Evolutionary conservation across 2,888 invertebrate species (phyloP), one percentile per base, ranked within the genome.

Genomic region (Neoaliturus tenellus): DNA sequence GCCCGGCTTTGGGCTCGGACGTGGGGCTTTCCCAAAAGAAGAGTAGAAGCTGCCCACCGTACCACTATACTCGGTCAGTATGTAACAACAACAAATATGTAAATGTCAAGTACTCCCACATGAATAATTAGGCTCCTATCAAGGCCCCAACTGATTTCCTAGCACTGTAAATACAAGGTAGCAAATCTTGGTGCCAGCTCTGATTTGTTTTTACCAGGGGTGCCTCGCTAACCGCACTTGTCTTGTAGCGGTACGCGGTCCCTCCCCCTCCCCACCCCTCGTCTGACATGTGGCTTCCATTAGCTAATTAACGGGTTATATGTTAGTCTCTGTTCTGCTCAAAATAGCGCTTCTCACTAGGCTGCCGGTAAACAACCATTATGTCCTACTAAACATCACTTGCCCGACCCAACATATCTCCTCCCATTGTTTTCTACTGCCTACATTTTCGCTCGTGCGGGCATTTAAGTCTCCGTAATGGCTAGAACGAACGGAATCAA

Each of bases 271-370:
- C 51, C 51, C 51, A 8, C 31, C 62, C 25, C 5, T 58, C 3
- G 23, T 14, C 58, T 62, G 62, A 62, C 62, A 62, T 62, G 62
- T 62, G 62, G 62, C 28, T 62, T 62, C 62, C 62, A 62, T 62
- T 62, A 62, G 62, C 62, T 62, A 62, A 62, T 62, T 62, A 62
- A 62, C 62, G 62, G 2, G 62, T 62, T 62, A 62, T 62, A 62
- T 62, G 62, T 62, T 62, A 62, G 62, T 62, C 62, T 62, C 28
- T 62, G 62, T 62, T 62, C 62, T 28, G 62, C 62, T 62, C 62
- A 62, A 62, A 62, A 62, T 62, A 62, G 62, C 31, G 62, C 62
- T 31, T 62, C 62, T 62, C 62, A 62, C 62, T 62, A 28, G 28
- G 31, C 62, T 14, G 17, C 6, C 62, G 62, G 62, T 62, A 62